Conservation (phyloP, 2,113 vertebrate species). For the Puntigrus tetrazona region DNA sequence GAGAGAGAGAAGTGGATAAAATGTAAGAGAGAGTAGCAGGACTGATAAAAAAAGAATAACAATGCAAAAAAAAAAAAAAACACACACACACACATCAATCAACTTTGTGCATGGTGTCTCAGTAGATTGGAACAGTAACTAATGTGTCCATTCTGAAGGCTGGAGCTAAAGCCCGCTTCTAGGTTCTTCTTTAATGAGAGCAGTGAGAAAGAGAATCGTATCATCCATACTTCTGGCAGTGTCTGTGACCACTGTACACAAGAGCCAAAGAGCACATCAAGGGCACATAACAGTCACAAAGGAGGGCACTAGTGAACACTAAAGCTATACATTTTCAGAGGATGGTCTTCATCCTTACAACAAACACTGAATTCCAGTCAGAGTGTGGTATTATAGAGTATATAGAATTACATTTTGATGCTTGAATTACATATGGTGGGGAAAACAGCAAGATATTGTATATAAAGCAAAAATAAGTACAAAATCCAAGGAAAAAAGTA, state of each 20-base stretch:
- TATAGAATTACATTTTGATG: too few relatives aligned
- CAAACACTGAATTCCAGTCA: too few relatives aligned
- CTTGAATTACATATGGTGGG: too few relatives aligned
- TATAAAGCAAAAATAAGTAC: too few relatives aligned
- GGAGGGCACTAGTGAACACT: background rate
- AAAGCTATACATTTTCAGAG: background rate
- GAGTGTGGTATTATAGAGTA: too few relatives aligned
- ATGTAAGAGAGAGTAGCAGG: slow-evolving; percentile 43
- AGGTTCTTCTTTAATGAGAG: slow-evolving; percentile 7
- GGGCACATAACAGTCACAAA: background rate
- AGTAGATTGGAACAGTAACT: background rate
- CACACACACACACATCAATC: background rate
- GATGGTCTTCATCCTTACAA: too few relatives aligned
- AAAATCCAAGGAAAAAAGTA: too few relatives aligned
- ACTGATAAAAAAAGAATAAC: slow-evolving; percentile 14
- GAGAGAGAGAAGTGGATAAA: slow-evolving; percentile 20
- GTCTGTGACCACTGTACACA: background rate
- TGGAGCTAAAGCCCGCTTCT: background rate
- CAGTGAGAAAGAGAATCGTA: background rate
- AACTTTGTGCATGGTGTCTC: background rate
- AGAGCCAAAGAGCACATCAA: background rate
- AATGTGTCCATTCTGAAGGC: slow-evolving; percentile 14
- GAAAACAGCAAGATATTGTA: too few relatives aligned
- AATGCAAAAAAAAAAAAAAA: background rate
- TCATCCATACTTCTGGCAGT: background rate